These are phyloP conservation scores for Cynoglossus semilaevis DNA, from an alignment of 2,113 vertebrate genomes.

Conservation along the genomic window DNA sequence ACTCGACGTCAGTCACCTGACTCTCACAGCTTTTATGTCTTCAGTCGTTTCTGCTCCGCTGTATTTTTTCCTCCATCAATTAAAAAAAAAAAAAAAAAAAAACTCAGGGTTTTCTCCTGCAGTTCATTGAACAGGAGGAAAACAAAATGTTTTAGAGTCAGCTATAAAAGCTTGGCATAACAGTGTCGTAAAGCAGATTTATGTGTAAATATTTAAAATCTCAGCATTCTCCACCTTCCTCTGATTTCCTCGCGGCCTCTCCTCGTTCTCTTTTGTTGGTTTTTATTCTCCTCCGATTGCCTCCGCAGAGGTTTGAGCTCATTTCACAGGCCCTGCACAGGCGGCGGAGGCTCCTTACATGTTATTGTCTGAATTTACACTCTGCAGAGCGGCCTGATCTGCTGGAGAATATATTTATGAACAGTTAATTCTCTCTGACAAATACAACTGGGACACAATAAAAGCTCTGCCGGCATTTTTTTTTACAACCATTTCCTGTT, in stretches of 20 bases:
- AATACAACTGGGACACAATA: conserved; percentile 5
- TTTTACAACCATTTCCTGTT: too few species aligned
- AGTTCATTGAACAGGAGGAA: conserved; percentile 4
- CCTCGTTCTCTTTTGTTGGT: conserved; percentile 15
- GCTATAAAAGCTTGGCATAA: conserved; percentile 31
- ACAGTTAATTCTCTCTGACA: conserved; percentile 19
- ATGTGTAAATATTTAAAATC: conserved; percentile 21
- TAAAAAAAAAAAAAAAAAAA: conserved; percentile 1
- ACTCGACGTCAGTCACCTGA: conserved; percentile 1
- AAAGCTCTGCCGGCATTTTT: background rate
- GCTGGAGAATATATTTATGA: conserved; percentile 11
- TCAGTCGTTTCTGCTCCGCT: background rate
- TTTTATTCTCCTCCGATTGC: conserved; percentile 12
- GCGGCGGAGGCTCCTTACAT: conserved; percentile 7
- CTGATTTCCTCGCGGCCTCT: conserved; percentile 8
- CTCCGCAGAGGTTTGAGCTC: conserved; percentile 28
- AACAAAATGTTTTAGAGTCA: conserved; percentile 29
- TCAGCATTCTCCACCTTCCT: conserved; percentile 17
- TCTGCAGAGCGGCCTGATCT: conserved; percentile 6
- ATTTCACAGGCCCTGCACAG: conserved; percentile 37
- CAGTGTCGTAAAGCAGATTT: conserved; percentile 17
- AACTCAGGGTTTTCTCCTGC: background rate
- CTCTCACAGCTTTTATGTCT: conserved; percentile 4
- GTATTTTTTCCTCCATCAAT: conserved; percentile 7
- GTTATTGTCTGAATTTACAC: conserved; percentile 25